Evolutionary conservation across 1,140 invertebrate genomes (phyloP), one percentile per base, ranked within the genome.

Genomic region (Tetramorium simillimum): DNA sequence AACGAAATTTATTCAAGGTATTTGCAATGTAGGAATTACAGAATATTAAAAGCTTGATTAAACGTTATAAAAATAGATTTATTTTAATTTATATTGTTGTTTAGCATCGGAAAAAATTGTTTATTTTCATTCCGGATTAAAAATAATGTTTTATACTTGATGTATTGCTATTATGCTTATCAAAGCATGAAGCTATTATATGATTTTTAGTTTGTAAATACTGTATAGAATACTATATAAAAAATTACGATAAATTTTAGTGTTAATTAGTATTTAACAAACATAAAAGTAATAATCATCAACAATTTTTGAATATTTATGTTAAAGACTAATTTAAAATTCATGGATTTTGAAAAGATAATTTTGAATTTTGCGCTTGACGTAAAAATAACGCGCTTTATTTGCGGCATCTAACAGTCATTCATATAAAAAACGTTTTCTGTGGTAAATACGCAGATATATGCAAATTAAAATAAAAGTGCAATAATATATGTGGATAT

Each of bases 371-470:
- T 56, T 37, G 14, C 16, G 28, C 18, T 62, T 46, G 53, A 46
- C 24, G 4, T 60, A 49, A 75, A 84, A 84, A 73, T 84, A 82
- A 84, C 37, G 28, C 58, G 37, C 18, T 84, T 84, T 84, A 60
- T 62, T 75, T 60, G 12, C n/a, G 6, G 40, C 37, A 21, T 49
- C 53, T 28, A 24, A 28, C 18, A 58, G 37, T 53, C 37, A 4
- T 73, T 75, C 9, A 40, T 46, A 2, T 56, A 73, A 75, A 82
- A 84, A 75, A 16, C 24, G 1, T 75, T 75, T 75, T 56, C 51
- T 73, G 21, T 21, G 21, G 24, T 21, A 72, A 82, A 82, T 46
- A 46, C 28, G 24, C 56, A 82, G 40, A 7, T 73, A 4, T 58
- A 40, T 70, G 24, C 40, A 40, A 10, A 82, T 37, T 0, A 46